A percentile compares a stretch with the other conserved stretches of the same genome.
phyloP scores from a whole-genome alignment of 2,113 vertebrate genomes.

The Cyprinodon variegatus region DNA sequence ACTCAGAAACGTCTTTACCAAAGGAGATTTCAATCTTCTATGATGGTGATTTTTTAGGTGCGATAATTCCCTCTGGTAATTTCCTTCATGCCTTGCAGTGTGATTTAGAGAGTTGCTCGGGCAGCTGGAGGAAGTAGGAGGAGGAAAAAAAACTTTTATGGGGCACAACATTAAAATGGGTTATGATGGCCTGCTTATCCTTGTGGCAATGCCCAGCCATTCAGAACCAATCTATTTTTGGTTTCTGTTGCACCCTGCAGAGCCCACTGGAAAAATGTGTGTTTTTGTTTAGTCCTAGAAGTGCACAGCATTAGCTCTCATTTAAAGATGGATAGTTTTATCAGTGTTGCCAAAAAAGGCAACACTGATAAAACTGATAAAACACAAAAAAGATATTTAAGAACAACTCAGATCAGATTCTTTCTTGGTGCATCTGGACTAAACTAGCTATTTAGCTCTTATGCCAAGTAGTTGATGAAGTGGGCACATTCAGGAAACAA shows the following conservation, averaged over 20 bases:
- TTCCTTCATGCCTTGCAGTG: background rate
- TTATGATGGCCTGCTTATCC: constrained; percentile 79
- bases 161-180: constrained; percentile 69
- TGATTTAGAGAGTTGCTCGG: constrained; percentile 61
- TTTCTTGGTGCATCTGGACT: constrained; percentile 24
- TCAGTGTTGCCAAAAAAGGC: constrained; percentile 33
- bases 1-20: no score
- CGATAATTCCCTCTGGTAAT: constrained; percentile 47
- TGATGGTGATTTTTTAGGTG: constrained; percentile 53
- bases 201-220: constrained; percentile 67
- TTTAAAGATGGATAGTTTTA: constrained; percentile 26
- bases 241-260: constrained; percentile 32
- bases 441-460: background rate
- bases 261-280: constrained; percentile 51
- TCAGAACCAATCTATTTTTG: constrained; percentile 33
- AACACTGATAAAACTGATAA: no score
- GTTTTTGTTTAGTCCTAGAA: constrained; percentile 67
- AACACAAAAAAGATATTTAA: background rate
- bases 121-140: constrained; percentile 71
- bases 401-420: constrained; percentile 2
- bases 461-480: background rate
- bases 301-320: constrained; percentile 45
- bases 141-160: constrained; percentile 59
- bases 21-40: constrained; percentile 14
- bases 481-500: constrained; percentile 3